Percentiles rank a stretch among this genome's conserved stretches.
These are phyloP conservation scores for Ophion obscuratus DNA, from an alignment of 2,888 invertebrate genomes.

Conservation along the genomic window DNA sequence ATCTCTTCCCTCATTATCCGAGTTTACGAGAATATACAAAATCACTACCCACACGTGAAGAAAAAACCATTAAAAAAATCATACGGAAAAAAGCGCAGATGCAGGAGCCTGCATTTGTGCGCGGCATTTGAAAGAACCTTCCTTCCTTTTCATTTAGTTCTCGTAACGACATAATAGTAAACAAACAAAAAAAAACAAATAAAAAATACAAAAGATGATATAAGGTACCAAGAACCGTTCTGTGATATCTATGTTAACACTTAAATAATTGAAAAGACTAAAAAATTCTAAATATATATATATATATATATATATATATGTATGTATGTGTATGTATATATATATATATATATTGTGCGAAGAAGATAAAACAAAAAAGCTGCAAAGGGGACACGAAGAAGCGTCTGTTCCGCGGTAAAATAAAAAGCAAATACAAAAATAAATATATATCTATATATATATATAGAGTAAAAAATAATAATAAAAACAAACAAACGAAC, in stretches of 20 bases:
- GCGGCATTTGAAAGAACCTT: slow-evolving; percentile 79
- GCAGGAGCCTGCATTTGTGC: slow-evolving; percentile 76
- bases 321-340: slow-evolving; percentile 84
- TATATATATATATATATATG: slow-evolving; percentile 59
- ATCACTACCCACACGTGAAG: slow-evolving; percentile 15
- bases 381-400: slow-evolving; percentile 66
- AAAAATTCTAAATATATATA: slow-evolving; percentile 83
- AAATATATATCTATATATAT: slow-evolving; percentile 68
- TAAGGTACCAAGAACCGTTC: slow-evolving; percentile 86
- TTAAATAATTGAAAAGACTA: slow-evolving; percentile 84
- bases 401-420: slow-evolving; percentile 71
- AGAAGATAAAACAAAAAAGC: slow-evolving; percentile 51
- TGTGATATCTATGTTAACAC: slow-evolving; percentile 87
- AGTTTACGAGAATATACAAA: slow-evolving; percentile 37
- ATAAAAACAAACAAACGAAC: slow-evolving; percentile 80
- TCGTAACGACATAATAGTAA: slow-evolving; percentile 81
- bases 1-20: slow-evolving; percentile 56
- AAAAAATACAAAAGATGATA: slow-evolving; percentile 75
- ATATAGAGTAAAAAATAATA: slow-evolving; percentile 63
- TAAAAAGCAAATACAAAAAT: slow-evolving; percentile 74
- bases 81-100: slow-evolving; percentile 66
- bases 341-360: slow-evolving; percentile 69
- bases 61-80: slow-evolving; percentile 53
- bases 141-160: slow-evolving; percentile 82
- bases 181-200: slow-evolving; percentile 66